Percentiles rank a stretch among this genome's conserved stretches.
Evolutionary conservation across 2,888 invertebrate species (phyloP).

Genomic region (Apamea monoglypha): DNA sequence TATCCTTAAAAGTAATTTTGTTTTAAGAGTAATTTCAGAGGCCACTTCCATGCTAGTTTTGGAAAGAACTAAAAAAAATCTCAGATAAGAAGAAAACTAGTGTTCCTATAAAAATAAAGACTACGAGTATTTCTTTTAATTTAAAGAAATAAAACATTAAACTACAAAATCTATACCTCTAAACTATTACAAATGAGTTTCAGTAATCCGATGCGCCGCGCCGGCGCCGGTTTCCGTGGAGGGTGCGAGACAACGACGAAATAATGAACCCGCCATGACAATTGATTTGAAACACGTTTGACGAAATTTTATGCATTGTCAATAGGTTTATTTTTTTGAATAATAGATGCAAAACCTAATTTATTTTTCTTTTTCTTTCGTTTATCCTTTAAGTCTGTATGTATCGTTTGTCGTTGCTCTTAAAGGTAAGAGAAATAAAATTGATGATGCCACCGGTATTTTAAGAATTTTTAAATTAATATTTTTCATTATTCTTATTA

Average conservation of each 20-base stretch:
- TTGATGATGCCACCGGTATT: not conserved
- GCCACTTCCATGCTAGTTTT: not conserved
- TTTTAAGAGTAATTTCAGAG: not conserved
- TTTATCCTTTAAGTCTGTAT: not conserved
- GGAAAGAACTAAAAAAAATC: not conserved
- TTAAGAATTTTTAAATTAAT: not conserved
- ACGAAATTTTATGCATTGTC: conserved; percentile 48
- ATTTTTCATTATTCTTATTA: not conserved
- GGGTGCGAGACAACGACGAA: conserved; percentile 42
- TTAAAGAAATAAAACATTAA: not conserved
- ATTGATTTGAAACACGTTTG: conserved; percentile 61
- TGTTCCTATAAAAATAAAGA: not conserved
- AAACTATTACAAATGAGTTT: conserved; percentile 40
- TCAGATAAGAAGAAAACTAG: not conserved
- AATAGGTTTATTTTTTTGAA: conserved; percentile 27
- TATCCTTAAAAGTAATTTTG: not conserved
- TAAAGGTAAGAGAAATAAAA: not conserved
- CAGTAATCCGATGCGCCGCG: conserved; percentile 55
- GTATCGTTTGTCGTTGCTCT: not conserved
- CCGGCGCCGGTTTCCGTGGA: conserved; percentile 49
- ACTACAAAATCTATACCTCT: conserved; percentile 1
- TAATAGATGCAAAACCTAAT: not conserved
- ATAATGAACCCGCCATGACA: conserved; percentile 61
- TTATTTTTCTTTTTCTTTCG: not conserved
- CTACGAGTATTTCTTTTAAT: not conserved